These are phyloP conservation scores for Thera obeliscata DNA, from an alignment of 2,888 invertebrate species.

Conservation along the genomic window DNA sequence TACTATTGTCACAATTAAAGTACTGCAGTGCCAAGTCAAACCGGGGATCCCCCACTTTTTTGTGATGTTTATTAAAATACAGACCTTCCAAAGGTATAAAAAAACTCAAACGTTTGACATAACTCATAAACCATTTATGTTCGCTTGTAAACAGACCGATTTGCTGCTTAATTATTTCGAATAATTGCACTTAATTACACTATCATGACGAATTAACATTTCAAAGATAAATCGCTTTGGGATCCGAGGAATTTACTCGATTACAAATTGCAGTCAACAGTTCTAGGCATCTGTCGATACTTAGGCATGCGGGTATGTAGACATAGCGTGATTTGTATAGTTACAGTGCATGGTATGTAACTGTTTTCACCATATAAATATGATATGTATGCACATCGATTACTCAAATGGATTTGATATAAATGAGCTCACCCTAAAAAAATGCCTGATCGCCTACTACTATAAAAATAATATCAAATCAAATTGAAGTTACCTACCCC, in stretches of 20 bases:
- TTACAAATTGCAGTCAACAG: slow-evolving; percentile 23
- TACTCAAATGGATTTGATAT: no score
- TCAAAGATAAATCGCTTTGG: slow-evolving; percentile 16
- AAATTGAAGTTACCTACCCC: no score
- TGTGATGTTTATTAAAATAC: no score
- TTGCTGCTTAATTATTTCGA: slow-evolving; percentile 23
- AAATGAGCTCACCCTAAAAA: no score
- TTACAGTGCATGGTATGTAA: not conserved
- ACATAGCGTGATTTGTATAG: slow-evolving; percentile 13
- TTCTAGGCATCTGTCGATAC: slow-evolving; percentile 11
- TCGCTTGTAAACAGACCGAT: slow-evolving; percentile 18
- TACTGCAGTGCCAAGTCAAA: no score
- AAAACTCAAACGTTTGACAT: not conserved
- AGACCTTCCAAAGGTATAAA: no score
- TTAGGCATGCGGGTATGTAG: slow-evolving; percentile 12
- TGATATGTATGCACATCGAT: no score
- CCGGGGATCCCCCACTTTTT: no score
- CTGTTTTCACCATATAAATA: slow-evolving; percentile 9
- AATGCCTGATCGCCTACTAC: no score
- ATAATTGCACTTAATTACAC: slow-evolving; percentile 21
- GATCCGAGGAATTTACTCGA: slow-evolving; percentile 21
- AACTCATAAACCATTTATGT: slow-evolving; percentile 4
- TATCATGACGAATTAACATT: slow-evolving; percentile 32
- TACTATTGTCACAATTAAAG: no score
- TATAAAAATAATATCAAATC: no score